These are phyloP conservation scores for Lutjanus argentimaculatus DNA, from an alignment of 2,797 vertebrate genomes.

Conservation along the genomic window DNA sequence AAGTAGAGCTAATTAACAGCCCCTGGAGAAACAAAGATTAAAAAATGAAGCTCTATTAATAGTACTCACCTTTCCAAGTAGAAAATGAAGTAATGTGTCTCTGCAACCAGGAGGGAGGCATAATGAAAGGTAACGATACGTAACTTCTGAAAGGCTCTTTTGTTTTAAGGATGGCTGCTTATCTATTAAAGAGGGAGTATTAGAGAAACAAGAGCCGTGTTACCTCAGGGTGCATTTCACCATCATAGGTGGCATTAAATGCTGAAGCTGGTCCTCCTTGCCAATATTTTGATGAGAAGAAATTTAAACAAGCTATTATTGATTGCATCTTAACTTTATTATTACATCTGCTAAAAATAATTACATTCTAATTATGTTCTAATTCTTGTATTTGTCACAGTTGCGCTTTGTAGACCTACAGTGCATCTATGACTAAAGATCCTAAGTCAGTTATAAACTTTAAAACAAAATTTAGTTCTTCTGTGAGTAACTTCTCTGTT, in stretches of 20 bases:
- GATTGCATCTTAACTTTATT: not conserved
- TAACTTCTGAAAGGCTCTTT: not conserved
- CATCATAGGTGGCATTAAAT: no score
- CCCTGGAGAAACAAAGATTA: conserved; percentile 1
- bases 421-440: not conserved
- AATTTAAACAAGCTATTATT: not conserved
- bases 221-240: not conserved
- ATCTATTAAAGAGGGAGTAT: not conserved
- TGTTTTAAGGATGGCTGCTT: not conserved
- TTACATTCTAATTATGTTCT: not conserved
- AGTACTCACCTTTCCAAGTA: not conserved
- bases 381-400: no score
- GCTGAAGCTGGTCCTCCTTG: not conserved
- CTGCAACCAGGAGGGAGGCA: not conserved
- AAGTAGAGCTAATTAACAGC: conserved; percentile 1
- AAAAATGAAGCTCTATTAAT: conserved; percentile 8
- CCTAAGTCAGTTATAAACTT: not conserved
- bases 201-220: not conserved
- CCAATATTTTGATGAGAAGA: not conserved
- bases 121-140: not conserved
- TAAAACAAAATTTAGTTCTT: not conserved
- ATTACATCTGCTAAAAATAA: not conserved
- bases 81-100: conserved; percentile 15
- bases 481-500: not conserved
- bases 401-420: not conserved